Percentiles rank a stretch among this genome's conserved stretches.
Conservation (phyloP, 2,113 vertebrate genomes). For the Ptyas mucosa region DNA sequence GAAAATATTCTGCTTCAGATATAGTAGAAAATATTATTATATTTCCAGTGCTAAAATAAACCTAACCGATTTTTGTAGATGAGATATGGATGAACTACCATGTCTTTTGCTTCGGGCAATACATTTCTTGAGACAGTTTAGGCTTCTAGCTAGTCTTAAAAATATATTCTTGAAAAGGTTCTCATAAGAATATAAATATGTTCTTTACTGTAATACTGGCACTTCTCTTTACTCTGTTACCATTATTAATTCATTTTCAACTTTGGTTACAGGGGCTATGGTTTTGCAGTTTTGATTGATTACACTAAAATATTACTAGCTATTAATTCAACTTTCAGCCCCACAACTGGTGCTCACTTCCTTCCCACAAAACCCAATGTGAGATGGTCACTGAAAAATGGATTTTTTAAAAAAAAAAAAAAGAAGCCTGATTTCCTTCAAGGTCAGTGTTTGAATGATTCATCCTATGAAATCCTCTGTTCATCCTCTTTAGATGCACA, state of each 20-base stretch:
- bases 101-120: not conserved
- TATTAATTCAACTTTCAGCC: not conserved
- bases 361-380: not conserved
- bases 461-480: conserved; percentile 8
- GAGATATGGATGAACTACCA: not conserved
- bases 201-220: not conserved
- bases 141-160: not conserved
- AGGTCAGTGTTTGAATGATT: conserved; percentile 10
- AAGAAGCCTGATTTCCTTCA: conserved; percentile 28
- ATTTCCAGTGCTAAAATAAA: not conserved
- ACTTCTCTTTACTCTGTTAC: not conserved
- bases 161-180: not conserved
- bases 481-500: conserved; percentile 22
- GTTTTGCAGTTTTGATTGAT: not conserved
- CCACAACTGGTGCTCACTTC: not conserved
- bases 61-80: not conserved
- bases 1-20: not conserved
- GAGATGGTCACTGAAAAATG: not conserved
- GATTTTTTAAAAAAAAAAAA: not conserved
- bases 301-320: not conserved
- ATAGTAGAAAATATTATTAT: not conserved
- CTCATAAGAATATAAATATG: not conserved
- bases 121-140: not conserved
- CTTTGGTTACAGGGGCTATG: not conserved
- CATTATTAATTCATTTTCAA: not conserved